Evolutionary conservation across 1,140 invertebrate genomes (phyloP), one percentile per base, ranked within the genome.

Genomic region (Drosophila jambulina): DNA sequence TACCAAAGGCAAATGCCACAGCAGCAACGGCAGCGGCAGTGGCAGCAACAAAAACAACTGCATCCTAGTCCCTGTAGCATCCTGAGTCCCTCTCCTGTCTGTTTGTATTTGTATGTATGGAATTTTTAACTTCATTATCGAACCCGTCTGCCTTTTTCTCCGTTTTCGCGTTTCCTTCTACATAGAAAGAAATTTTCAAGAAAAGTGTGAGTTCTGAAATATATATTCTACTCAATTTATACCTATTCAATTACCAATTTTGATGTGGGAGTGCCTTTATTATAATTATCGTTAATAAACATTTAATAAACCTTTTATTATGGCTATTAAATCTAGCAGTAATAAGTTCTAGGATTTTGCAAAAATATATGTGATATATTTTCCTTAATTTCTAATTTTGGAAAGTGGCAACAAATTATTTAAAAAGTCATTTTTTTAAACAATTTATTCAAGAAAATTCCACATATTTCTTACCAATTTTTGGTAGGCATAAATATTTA

Each of bases 81-180:
- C 40, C 42, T 21, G 45, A 5, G 10, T n/a, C 42, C 29, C 17
- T 45, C 51, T 38, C 19, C 51, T 32, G 51, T 69, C 83, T 76
- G 71, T 82, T 61, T 84, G 84, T 84, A 87, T 87, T 87, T 88
- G 84, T 88, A 84, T 87, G 84, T 90, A 88, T 80, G 84, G 84
- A 87, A 87, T 87, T 87, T 87, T 87, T 90, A 87, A 87, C 84
- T 88, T 87, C 85, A 87, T 87, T 87, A 87, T 87, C 80, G 74
- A 78, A 64, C 83, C 72, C 57, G 72, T 57, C 83, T 74, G 68
- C 63, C 83, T 68, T 74, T 82, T 88, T 61, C 58, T 25, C 54
- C 36, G 12, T 54, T 29, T 34, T 48, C 56, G 60, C 68, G 67
- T 75, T 67, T 84, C 60, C 34, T 59, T 51, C 40, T 84, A 63